Base-by-base conservation (phyloP, 2,888 invertebrate species). In the Cephus pulcher region DNA sequence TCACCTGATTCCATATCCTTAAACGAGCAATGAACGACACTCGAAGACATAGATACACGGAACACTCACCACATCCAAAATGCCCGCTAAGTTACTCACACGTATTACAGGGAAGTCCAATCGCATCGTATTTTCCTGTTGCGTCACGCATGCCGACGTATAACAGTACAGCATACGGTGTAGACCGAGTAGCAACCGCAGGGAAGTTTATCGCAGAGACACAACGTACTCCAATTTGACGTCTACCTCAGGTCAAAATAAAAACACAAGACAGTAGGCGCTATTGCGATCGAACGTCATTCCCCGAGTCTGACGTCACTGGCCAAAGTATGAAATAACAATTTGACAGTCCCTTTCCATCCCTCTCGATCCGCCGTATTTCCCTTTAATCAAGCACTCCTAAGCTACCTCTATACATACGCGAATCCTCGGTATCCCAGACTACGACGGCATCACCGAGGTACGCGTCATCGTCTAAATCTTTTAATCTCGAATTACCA, bases 101-200 rank as follows among this genome's bases (percentile, higher is more conserved):
- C 23, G 15, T 34, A 34, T 6, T 34, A 32, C 80, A 80, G 84
- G 84, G 82, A 87, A 86, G 87, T 84, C 82, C 85, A 81, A 82
- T 84, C 83, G 84, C 84, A 83, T 83, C 83, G 86, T 84, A 83
- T 86, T 87, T 89, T 89, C 88, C 88, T 88, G 88, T 89, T 88
- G 87, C 88, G 88, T 89, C 88, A 89, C 88, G 88, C 88, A 87
- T 88, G 89, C 89, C 89, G 84, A 88, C 85, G 86, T 86, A 88
- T 89, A 89, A 89, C 89, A 89, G 89, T 89, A 89, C 86, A 85
- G 83, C 83, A 82, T 84, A 85, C 86, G 83, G 85, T 85, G 81
- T 82, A 56, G 56, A 56, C 56, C 23, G 56, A 56, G 23, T 9
- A 23, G 56, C 56, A 56, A 56, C 56, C 56, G 56, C 56, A 56